Base-by-base conservation (phyloP, 1,140 invertebrate genomes). In the Theocolax elegans region DNA sequence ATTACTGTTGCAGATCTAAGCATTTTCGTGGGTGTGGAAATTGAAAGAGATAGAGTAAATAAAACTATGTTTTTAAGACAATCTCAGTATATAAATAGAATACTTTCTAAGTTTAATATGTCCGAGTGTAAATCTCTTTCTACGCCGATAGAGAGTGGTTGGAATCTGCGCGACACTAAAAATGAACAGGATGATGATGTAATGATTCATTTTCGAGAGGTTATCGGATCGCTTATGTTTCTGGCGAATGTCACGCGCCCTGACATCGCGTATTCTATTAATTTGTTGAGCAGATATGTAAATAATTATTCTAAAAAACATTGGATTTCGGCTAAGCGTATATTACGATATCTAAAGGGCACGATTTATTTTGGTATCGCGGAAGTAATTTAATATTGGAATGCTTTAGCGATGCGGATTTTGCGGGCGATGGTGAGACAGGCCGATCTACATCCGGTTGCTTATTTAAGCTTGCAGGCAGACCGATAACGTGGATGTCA, bases 401-500 rank as follows among this genome's bases (percentile, higher is more conserved):
- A 6, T 71, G 21, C 17, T 75, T 38, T 54, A 68, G 60, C 25
- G 76, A 78, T 58, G 63, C 76, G 15, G 73, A 77, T 65, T 79
- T 58, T 66, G 74, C 71, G 21, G 69, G 60, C 12, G 73, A 80
- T 63, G 23, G 44, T 42, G 53, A 19, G 27, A 76, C 72, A 62
- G 38, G 77, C 19, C 75, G 72, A 65, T 76, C 74, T 35, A 71
- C 74, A 15, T 76, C 73, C 46, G 77, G 77, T 2, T 72, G 15
- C 59, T 51, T 76, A 10, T 19, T 75, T 23, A 60, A 62, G 23
- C 17, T 77, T 35, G 67, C 15, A 49, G 49, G 38, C 10, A 68
- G 53, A 53, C 21, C 66, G 10, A 38, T 81, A 17, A 10, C 54
- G 0, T 81, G 79, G 76, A 58, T 27, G 42, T 74, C 74, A 2